These are phyloP conservation scores for Formica selysi DNA, from an alignment of 1,140 invertebrate species.

Conservation along the genomic window DNA sequence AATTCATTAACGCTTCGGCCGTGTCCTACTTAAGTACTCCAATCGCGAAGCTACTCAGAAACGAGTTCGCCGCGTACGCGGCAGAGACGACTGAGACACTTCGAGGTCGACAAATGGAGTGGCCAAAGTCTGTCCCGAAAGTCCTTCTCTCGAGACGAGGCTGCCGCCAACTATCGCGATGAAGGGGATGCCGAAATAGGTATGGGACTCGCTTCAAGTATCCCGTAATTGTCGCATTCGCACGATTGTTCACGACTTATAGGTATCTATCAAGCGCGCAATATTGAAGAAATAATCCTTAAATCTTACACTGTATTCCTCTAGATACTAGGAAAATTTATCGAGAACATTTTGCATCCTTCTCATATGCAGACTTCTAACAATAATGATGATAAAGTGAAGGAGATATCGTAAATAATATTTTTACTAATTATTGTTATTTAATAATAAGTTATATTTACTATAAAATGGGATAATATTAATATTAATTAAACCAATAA, in stretches of 20 bases:
- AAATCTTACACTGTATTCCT: not conserved
- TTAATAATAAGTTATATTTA: slow-evolving; percentile 12
- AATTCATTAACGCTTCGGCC: slow-evolving; percentile 77
- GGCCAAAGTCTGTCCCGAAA: slow-evolving; percentile 72
- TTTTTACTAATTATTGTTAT: not conserved
- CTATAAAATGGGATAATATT: not conserved
- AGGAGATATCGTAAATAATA: not conserved
- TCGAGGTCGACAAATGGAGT: slow-evolving; percentile 62
- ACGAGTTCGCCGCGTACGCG: slow-evolving; percentile 71
- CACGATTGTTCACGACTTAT: slow-evolving; percentile 65
- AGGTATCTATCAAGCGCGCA: not conserved
- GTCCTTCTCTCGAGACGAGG: slow-evolving; percentile 71
- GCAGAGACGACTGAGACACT: slow-evolving; percentile 46
- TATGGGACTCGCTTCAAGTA: slow-evolving; percentile 35
- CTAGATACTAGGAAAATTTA: not conserved
- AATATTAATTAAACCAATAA: slow-evolving; percentile 30
- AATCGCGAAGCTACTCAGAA: slow-evolving; percentile 78
- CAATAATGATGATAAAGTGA: not conserved
- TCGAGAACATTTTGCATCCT: not conserved
- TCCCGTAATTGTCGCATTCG: slow-evolving; percentile 63
- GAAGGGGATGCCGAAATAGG: slow-evolving; percentile 26
- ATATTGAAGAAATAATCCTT: not conserved
- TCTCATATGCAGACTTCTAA: too few relatives aligned
- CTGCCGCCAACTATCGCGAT: slow-evolving; percentile 65
- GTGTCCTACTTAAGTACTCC: slow-evolving; percentile 76